Conservation (phyloP, 2,888 invertebrate genomes). For the Drosophila phalerata region DNA sequence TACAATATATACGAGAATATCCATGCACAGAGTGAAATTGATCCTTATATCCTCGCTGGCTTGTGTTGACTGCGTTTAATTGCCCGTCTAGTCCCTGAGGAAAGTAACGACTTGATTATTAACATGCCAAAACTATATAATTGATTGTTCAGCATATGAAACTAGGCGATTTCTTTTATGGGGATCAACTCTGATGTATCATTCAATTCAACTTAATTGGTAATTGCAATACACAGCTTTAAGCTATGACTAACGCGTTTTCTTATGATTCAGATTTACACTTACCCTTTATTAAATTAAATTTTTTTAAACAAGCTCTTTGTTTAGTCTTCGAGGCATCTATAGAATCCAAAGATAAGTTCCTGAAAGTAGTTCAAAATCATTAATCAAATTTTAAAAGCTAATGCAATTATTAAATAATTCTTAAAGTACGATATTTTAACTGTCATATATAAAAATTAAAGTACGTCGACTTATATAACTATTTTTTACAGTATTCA, state of each 20-base stretch:
- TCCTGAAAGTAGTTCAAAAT: too few species aligned
- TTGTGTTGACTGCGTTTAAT: constrained; percentile 52
- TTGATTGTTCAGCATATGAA: constrained; percentile 61
- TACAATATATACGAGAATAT: constrained; percentile 31
- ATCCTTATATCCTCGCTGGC: constrained; percentile 1
- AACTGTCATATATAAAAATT: too few species aligned
- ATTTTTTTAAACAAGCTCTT: too few species aligned
- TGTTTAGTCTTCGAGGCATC: too few species aligned
- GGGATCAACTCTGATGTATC: constrained; percentile 18
- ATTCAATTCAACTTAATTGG: constrained; percentile 19
- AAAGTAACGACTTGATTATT: constrained; percentile 19
- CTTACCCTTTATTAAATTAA: too few species aligned
- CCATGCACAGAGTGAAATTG: constrained; percentile 35
- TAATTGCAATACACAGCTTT: not conserved
- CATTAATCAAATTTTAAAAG: too few species aligned
- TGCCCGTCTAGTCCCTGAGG: constrained; percentile 41
- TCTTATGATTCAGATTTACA: not conserved
- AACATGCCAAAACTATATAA: constrained; percentile 45
- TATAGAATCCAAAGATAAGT: too few species aligned
- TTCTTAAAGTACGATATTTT: too few species aligned
- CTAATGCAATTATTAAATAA: too few species aligned
- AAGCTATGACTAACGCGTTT: not conserved
- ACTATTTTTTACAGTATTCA: too few species aligned
- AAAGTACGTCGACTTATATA: too few species aligned
- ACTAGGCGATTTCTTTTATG: constrained; percentile 33